These are phyloP conservation scores for Lethenteron camtschaticum DNA, from an alignment of 2,113 vertebrate species.

Conservation along the genomic window DNA sequence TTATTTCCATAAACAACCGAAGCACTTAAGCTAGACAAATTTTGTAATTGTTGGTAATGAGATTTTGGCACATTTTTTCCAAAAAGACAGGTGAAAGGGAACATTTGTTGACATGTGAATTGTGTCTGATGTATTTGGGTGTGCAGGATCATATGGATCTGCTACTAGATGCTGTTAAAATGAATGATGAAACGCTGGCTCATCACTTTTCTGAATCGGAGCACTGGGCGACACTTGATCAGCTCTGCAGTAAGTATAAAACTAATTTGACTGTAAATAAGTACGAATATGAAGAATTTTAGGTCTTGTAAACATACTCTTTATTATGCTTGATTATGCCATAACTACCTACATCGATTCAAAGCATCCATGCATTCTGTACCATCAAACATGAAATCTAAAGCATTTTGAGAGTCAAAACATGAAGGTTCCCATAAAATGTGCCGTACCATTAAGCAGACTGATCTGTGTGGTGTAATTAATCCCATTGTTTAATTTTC, in stretches of 20 bases:
- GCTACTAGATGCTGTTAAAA: conserved; percentile 72
- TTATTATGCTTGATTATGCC: background rate
- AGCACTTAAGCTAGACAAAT: background rate
- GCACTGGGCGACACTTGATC: conserved; percentile 96
- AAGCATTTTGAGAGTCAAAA: background rate
- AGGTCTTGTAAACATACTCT: background rate
- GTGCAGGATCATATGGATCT: conserved; percentile 79
- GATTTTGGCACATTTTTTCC: background rate
- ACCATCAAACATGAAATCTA: background rate
- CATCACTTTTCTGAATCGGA: conserved; percentile 93
- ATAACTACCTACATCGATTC: background rate
- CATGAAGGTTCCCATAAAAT: accelerated
- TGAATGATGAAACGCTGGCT: conserved; percentile 67
- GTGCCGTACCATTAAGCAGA: accelerated
- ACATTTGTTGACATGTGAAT: background rate
- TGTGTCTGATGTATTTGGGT: background rate
- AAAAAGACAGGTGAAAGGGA: background rate
- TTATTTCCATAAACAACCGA: too few species aligned
- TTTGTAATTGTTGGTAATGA: background rate
- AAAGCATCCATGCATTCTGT: background rate
- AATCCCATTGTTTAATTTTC: accelerated
- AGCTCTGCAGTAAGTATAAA: conserved; percentile 64
- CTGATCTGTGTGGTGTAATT: accelerated
- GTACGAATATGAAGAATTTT: background rate
- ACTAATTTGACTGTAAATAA: background rate